Conservation (phyloP, 1,140 invertebrate species). For the Aphelinus certus region DNA sequence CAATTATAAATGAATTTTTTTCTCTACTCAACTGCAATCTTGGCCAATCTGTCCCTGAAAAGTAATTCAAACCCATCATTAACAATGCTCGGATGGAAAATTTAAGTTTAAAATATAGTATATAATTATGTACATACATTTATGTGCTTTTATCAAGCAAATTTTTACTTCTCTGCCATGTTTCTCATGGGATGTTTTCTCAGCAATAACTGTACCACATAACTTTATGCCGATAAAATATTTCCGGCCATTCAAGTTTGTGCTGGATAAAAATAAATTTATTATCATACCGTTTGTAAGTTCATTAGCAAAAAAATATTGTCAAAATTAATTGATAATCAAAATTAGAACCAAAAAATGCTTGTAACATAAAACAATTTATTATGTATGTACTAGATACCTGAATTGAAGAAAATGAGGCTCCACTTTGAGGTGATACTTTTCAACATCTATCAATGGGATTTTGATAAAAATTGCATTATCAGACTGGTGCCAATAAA, state of each 20-base stretch:
- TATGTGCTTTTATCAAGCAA: constrained; percentile 53
- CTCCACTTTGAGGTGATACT: constrained; percentile 53
- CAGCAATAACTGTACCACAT: constrained; percentile 56
- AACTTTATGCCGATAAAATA: constrained; percentile 55
- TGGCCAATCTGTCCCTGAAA: constrained; percentile 54
- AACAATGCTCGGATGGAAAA: background rate
- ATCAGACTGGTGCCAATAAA: constrained; percentile 60
- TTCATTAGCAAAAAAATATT: background rate
- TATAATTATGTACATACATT: constrained; percentile 48
- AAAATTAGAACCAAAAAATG: constrained; percentile 3
- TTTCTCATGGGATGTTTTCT: constrained; percentile 52
- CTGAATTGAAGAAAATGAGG: constrained; percentile 54
- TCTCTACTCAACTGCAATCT: constrained; percentile 49
- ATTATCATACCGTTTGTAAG: background rate
- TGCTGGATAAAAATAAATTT: constrained; percentile 48
- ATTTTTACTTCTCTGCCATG: constrained; percentile 57
- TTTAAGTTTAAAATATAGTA: background rate
- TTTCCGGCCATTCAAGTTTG: constrained; percentile 41
- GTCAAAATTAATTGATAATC: background rate
- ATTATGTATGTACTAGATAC: constrained; percentile 44
- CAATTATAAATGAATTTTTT: constrained; percentile 47
- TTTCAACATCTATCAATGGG: constrained; percentile 51
- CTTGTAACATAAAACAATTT: constrained; percentile 3
- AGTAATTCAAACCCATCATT: constrained; percentile 10
- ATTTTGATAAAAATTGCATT: constrained; percentile 51